Conservation (phyloP, 2,888 invertebrate species). For the Alcis repandata region DNA sequence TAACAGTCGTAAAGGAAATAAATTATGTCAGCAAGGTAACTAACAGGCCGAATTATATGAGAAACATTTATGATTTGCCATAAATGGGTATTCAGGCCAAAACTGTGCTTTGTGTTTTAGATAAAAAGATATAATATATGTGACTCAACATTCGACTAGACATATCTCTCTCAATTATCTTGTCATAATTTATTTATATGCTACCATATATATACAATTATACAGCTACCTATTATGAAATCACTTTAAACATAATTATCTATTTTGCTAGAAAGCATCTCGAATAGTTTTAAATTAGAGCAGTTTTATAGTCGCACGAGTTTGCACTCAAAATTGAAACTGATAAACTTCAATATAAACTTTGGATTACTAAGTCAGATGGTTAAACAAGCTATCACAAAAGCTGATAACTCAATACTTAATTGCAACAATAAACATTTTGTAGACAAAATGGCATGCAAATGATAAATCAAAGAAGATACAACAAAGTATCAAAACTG, state of each 20-base stretch:
- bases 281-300: background rate
- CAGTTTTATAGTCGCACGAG: too few relatives aligned
- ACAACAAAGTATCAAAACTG: background rate
- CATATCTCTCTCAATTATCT: constrained; percentile 23
- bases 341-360: background rate
- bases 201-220: background rate
- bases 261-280: background rate
- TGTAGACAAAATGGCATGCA: background rate
- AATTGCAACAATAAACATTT: background rate
- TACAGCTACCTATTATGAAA: background rate
- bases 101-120: constrained; percentile 31
- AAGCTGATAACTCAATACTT: too few relatives aligned
- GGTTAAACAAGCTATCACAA: too few relatives aligned
- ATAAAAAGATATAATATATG: constrained; percentile 43
- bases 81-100: constrained; percentile 42
- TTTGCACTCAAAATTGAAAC: background rate
- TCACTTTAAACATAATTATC: background rate
- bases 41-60: constrained; percentile 1
- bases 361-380: background rate
- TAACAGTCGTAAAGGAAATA: constrained; percentile 1
- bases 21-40: constrained; percentile 18
- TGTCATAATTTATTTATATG: constrained; percentile 10
- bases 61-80: constrained; percentile 29
- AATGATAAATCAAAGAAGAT: background rate
- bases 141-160: constrained; percentile 27